A percentile compares a stretch with the other conserved stretches of the same genome.
Conservation (phyloP, 2,797 vertebrate species). For the Valencia hispanica region DNA sequence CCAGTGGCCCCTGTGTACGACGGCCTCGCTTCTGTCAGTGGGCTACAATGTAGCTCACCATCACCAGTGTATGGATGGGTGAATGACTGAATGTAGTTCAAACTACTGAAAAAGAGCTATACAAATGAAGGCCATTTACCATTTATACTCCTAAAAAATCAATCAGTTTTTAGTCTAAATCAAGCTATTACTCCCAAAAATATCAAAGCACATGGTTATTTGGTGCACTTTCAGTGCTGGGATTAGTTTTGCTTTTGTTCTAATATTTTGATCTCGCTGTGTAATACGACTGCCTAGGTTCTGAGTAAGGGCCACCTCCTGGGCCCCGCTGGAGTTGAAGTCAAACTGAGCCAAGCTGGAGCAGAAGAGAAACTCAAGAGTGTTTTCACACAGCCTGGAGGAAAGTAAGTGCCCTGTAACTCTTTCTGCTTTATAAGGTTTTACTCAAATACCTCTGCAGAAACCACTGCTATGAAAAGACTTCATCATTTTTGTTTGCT, state of each 20-base stretch:
- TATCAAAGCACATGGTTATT: too few relatives aligned
- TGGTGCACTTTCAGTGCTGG: neutral
- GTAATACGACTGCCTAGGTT: slow-evolving; percentile 78
- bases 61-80: too few relatives aligned
- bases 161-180: neutral
- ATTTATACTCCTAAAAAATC: too few relatives aligned
- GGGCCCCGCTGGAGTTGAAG: slow-evolving; percentile 91
- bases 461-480: neutral
- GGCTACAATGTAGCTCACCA: too few relatives aligned
- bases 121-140: too few relatives aligned
- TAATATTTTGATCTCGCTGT: neutral
- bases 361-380: slow-evolving; percentile 85
- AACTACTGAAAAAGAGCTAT: too few relatives aligned
- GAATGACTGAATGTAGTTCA: too few relatives aligned
- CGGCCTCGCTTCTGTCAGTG: too few relatives aligned
- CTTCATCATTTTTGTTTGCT: neutral
- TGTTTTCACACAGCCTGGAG: slow-evolving; percentile 88
- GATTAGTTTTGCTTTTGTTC: neutral
- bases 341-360: slow-evolving; percentile 85
- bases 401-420: slow-evolving; percentile 85
- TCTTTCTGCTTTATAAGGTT: neutral
- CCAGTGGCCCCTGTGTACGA: too few relatives aligned
- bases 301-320: slow-evolving; percentile 92
- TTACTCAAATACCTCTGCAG: neutral
- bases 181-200: neutral